Conservation (phyloP, 2,113 vertebrate genomes). For the Alexandromys fortis region DNA sequence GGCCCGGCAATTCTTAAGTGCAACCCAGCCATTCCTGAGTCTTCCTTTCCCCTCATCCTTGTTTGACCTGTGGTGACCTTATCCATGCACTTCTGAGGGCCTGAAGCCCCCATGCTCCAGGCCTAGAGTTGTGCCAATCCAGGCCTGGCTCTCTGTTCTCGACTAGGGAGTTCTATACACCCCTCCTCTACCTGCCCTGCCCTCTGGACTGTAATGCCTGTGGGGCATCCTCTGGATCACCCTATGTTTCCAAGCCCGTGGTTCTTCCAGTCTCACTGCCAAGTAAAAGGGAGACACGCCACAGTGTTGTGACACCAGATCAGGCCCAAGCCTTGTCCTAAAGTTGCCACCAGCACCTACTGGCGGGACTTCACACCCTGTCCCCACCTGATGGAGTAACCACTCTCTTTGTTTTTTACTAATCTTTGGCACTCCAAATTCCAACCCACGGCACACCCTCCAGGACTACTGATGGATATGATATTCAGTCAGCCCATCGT, state of each 20-base stretch:
- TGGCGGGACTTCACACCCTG: not conserved
- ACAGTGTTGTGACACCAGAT: not conserved
- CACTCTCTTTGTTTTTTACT: not conserved
- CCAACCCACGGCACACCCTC: too few relatives aligned
- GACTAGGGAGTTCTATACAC: too few relatives aligned
- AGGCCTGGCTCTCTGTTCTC: not conserved
- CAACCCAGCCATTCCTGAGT: not conserved
- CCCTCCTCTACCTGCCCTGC: not conserved
- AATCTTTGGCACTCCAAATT: not conserved
- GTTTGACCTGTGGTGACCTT: not conserved
- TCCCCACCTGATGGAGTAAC: too few relatives aligned
- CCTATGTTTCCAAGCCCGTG: not conserved
- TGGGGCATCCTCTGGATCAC: not conserved
- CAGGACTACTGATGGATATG: not conserved
- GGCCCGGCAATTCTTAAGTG: not conserved
- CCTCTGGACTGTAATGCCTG: too few relatives aligned
- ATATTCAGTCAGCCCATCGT: not conserved
- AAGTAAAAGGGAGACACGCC: not conserved
- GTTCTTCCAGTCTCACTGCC: not conserved
- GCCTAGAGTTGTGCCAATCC: not conserved
- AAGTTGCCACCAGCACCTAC: not conserved
- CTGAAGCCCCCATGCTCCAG: not conserved
- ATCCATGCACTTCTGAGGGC: too few relatives aligned
- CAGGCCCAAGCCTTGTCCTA: not conserved
- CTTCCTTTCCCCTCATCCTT: not conserved